Evolutionary conservation across 2,113 vertebrate genomes (phyloP), one percentile per base, ranked within the genome.

Genomic region (Cheilinus undulatus): DNA sequence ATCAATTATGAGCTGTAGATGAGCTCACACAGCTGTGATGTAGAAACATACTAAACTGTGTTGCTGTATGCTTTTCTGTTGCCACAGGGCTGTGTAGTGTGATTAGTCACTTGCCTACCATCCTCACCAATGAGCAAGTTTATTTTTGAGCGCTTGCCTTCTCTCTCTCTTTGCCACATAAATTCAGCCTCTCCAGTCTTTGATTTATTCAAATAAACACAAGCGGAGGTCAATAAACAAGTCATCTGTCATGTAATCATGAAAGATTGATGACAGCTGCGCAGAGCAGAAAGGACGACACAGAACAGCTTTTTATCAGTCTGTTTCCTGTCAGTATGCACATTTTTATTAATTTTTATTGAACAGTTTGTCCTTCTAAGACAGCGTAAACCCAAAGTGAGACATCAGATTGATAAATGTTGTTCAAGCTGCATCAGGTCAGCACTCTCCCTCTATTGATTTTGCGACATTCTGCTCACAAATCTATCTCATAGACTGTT

Each of bases 401-500:
- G 61, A 71, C 56, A 72, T 72, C 57, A 53, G 52, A 30, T 19
- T 69, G 80, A 73, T 34, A 69, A 63, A 72, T 70, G 27, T 54
- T 65, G 27, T 69, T 56, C 3, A 22, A 52, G 60, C 76, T 23
- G 27, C 49, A 56, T 30, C 66, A 59, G 52, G 45, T 64, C 32
- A 54, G 51, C 30, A 20, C 38, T 65, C 61, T 1, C 23, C 49
- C 60, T 52, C 28, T 11, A 75, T 83, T 40, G 68, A 78, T 76
- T 63, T 50, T 72, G 13, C 60, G 63, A 52, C 52, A 66, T 80
- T 68, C 72, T 26, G 17, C 63, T 57, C 50, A 73, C 57, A 71
- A 48, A 73, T 86, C 56, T 48, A 5, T 66, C 56, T 85, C 28
- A 27, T 51, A 65, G 78, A 62, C 51, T 15, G 32, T 60, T 57